Conservation (phyloP, 2,113 vertebrate species). For the Hippolais icterina region DNA sequence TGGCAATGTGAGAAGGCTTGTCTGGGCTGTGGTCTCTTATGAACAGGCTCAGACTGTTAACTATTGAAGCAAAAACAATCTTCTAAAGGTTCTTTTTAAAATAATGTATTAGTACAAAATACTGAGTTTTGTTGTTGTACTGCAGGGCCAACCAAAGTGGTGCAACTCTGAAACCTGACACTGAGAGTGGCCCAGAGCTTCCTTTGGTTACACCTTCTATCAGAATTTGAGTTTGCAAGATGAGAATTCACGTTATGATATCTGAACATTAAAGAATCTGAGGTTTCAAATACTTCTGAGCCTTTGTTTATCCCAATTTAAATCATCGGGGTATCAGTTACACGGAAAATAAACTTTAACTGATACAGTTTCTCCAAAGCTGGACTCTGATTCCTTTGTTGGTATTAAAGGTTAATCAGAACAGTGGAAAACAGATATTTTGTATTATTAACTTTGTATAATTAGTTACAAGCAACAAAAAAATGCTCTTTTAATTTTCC, state of each 20-base stretch:
- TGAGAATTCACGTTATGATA: not conserved
- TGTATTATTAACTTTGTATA: not conserved
- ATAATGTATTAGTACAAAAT: fast-evolving
- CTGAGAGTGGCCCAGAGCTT: not conserved
- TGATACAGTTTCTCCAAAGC: not conserved
- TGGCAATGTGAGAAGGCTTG: not conserved
- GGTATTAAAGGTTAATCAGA: not conserved
- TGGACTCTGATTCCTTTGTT: not conserved
- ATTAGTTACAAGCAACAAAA: not conserved
- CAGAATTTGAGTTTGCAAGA: not conserved
- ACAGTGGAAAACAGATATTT: not conserved
- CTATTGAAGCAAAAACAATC: not conserved
- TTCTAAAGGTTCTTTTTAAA: not conserved
- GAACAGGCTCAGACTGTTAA: not conserved
- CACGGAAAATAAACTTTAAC: not conserved
- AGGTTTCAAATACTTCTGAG: not conserved
- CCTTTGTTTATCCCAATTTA: not conserved
- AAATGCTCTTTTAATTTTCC: not conserved
- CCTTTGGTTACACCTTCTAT: not conserved
- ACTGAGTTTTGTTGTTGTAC: not conserved
- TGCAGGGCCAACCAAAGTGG: not conserved
- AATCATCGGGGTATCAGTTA: not conserved
- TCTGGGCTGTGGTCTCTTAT: not conserved
- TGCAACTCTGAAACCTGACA: not conserved
- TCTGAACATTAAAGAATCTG: not conserved